Conservation (phyloP, 64 coral and sea anemone species). For the Trachythela sp. region DNA sequence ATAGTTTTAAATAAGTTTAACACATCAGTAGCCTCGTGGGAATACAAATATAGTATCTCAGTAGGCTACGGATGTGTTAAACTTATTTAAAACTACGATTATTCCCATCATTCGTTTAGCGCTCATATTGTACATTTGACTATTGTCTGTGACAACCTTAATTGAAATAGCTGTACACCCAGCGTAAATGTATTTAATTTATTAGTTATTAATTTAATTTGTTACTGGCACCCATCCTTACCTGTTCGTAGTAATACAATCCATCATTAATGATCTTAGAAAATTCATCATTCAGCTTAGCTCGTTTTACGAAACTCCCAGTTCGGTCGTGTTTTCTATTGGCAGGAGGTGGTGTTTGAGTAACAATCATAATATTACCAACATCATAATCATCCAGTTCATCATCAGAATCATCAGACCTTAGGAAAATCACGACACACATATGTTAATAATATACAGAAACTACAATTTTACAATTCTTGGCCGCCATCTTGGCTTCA, state of each 20-base stretch:
- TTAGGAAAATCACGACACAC: constrained; percentile 12
- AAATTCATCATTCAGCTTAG: constrained; percentile 85
- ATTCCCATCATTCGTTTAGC: no score
- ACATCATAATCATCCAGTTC: constrained; percentile 91
- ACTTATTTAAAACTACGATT: no score
- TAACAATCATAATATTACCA: constrained; percentile 97
- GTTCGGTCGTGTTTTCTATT: constrained; percentile 92
- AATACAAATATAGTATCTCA: no score
- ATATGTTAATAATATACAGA: no score
- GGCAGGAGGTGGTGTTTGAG: constrained; percentile 77
- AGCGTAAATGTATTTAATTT: background rate
- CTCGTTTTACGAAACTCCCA: constrained; percentile 74
- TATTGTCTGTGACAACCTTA: no score
- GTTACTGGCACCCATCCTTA: background rate
- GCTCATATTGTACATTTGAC: no score
- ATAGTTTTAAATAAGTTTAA: no score
- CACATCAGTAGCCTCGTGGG: no score
- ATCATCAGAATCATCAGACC: constrained; percentile 99
- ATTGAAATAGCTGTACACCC: no score
- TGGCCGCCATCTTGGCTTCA: no score
- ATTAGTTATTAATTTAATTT: background rate
- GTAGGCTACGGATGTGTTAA: no score
- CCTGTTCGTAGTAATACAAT: constrained; percentile 94
- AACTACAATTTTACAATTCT: no score
- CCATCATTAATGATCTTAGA: constrained; percentile 96